phyloP scores from a whole-genome alignment of 2,113 vertebrate genomes.

The Mormyrus lacerda region DNA sequence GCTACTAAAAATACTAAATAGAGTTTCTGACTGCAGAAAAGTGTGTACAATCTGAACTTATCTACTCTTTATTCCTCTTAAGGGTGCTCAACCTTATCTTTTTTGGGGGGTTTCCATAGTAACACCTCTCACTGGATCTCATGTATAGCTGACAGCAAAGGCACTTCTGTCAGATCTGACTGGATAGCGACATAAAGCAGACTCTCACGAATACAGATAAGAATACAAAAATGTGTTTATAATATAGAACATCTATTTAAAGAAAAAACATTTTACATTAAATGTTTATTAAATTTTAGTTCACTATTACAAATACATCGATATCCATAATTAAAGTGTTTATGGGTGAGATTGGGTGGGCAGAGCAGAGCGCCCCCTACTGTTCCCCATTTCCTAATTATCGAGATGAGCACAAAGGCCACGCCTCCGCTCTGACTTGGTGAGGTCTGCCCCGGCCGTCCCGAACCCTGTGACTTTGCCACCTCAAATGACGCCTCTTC shows the following conservation, averaged over 20 bases:
- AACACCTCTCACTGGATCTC: background rate
- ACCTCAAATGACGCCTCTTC: background rate
- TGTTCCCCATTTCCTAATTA: background rate
- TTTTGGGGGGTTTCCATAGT: slow-evolving; percentile 8
- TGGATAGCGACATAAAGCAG: background rate
- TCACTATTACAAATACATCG: background rate
- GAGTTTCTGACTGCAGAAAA: slow-evolving; percentile 7
- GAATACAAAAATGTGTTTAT: background rate
- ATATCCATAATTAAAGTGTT: background rate
- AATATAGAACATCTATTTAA: slow-evolving; percentile 1
- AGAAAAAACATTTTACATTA: background rate
- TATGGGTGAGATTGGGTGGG: no score
- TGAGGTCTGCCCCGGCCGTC: background rate
- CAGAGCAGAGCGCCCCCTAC: background rate
- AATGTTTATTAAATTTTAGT: background rate
- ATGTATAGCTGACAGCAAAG: background rate
- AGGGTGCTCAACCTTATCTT: background rate
- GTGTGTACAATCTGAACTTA: background rate
- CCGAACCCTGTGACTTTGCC: background rate
- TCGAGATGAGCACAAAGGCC: background rate
- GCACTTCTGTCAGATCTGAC: background rate
- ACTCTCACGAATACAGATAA: background rate
- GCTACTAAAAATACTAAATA: slow-evolving; percentile 12
- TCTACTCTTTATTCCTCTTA: background rate
- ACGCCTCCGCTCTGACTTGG: background rate